These are phyloP conservation scores for Pagetopsis macropterus DNA, from an alignment of 2,797 vertebrate species.

Conservation along the genomic window DNA sequence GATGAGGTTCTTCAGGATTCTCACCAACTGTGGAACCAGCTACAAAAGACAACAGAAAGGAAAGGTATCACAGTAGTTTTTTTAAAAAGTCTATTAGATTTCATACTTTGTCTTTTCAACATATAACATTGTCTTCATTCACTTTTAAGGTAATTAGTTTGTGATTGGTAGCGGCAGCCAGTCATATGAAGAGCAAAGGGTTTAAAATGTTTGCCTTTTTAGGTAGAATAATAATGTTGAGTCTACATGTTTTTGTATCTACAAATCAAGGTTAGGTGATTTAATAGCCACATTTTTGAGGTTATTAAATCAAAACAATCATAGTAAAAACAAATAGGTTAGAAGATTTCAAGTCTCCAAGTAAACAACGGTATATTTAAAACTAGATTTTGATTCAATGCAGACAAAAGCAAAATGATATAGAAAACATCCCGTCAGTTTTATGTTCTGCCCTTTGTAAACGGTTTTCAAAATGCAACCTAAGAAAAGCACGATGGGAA, in stretches of 20 bases:
- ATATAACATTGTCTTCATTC: constrained; percentile 7
- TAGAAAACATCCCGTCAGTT: background rate
- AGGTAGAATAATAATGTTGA: constrained; percentile 14
- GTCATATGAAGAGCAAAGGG: constrained; percentile 26
- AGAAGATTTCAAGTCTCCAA: background rate
- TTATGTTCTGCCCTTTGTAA: background rate
- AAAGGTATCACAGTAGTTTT: constrained; percentile 53
- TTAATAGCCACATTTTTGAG: constrained; percentile 2
- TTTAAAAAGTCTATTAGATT: constrained; percentile 7
- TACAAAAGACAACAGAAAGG: constrained; percentile 78
- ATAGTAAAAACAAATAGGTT: background rate
- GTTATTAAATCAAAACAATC: constrained; percentile 36
- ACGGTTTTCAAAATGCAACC: background rate
- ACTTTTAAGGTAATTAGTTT: constrained; percentile 15
- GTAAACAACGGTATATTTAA: background rate
- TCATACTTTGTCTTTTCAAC: constrained; percentile 13
- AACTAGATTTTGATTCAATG: background rate
- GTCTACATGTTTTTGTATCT: no score
- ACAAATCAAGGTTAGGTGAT: background rate
- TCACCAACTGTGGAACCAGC: constrained; percentile 99
- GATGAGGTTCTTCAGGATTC: constrained; percentile 99
- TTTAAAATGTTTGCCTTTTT: constrained; percentile 12
- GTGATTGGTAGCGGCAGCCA: constrained; percentile 18
- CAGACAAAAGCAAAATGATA: background rate
- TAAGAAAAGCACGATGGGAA: constrained; percentile 8